Base-by-base conservation (phyloP, 1,140 invertebrate species). In the Musca vetustissima region DNA sequence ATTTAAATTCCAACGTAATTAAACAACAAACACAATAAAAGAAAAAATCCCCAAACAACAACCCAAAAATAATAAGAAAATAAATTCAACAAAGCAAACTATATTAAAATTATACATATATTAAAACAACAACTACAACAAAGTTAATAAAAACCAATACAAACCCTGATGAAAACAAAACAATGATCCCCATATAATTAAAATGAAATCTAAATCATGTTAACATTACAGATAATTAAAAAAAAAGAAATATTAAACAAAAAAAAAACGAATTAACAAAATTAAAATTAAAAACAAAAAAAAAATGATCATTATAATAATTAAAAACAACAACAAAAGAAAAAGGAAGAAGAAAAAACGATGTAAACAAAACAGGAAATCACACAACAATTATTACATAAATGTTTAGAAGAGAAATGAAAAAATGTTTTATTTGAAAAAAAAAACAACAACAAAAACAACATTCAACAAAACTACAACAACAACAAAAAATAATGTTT, bases 151-250 rank as follows among this genome's bases (percentile, higher is more conserved):
- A 7, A 4, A 49, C 22, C 9, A 65, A 2, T 17, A 15, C 47
- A 50, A 50, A 66, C 14, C 36, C 36, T 13, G 4, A 6, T 53
- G 25, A 70, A 72, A 76, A 78, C n/a, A n/a, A n/a, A n/a, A n/a
- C n/a, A n/a, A n/a, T n/a, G n/a, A 73, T 75, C 76, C 76, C 77
- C 74, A 74, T 76, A 76, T 43, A 43, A 43, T 43, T 2, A 43
- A 9, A 43, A 9, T 43, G 13, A 43, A 43, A 77, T 76, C 78
- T 80, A 80, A 78, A 78, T 73, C 74, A 80, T 80, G 78, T 80
- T 80, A 80, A 80, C 76, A 80, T 80, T 80, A 78, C 75, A 77
- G 75, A 77, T 80, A 80, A 80, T 76, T 13, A 67, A 47, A 21
- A 25, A 17, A 66, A 52, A 61, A 66, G 28, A 61, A 76, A 77